Evolutionary conservation across 1,140 invertebrate genomes (phyloP), one percentile per base, ranked within the genome.

Genomic region (Cotesia glomerata): DNA sequence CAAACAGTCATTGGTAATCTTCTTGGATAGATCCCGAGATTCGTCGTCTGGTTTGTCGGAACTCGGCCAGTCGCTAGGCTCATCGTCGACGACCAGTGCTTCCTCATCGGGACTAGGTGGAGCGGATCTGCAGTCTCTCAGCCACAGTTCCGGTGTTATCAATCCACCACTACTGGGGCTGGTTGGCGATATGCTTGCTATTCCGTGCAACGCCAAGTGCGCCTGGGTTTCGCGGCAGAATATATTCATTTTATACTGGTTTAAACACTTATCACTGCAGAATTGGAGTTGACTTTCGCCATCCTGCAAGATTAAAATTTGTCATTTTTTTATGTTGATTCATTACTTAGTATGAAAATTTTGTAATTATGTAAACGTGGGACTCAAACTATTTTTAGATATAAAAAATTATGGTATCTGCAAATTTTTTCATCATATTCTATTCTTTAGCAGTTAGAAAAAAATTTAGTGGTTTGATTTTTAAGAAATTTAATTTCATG

Each of bases 171-270:
- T 69, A 73, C 79, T 84, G 58, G 78, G 84, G 0, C 88, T 84
- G 5, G 87, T 62, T 39, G 71, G 59, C n/a, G 68, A 80, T 5
- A 86, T 84, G 65, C 84, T 88, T 32, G 87, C 86, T 51, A 88
- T 78, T 56, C 85, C 81, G 16, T 95, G 94, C 75, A 95, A 90
- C 81, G 95, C 93, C 52, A 96, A 89, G 83, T 96, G 95, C 1
- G 95, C 94, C 84, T 95, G 92, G 3, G 95, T 96, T 85, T 97
- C 95, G 34, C 93, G 91, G 86, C 95, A 97, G 84, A 97, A 97
- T 74, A 97, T 96, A 81, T 96, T 95, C 95, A 97, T 97, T 88
- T 97, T 97, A 88, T 97, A 97, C 84, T 97, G 95, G 82, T 97
- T 97, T 58, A 97, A 88, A 81, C 95, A 97, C 88, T 97, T 97